phyloP scores from a whole-genome alignment of 2,113 vertebrate genomes.

The Probosciger aterrimus region DNA sequence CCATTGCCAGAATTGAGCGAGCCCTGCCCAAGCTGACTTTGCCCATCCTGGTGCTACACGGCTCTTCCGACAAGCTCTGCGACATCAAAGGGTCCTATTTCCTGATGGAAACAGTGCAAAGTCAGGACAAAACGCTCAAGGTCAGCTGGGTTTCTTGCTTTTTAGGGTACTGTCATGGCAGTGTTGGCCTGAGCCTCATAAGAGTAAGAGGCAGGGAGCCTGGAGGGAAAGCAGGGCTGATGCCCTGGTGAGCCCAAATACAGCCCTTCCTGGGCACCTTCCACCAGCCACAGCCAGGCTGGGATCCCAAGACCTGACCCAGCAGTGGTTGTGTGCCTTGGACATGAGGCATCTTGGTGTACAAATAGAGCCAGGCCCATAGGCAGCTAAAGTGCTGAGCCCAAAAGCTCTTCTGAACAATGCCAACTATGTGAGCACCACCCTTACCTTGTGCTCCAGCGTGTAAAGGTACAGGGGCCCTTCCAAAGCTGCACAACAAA shows the following conservation, averaged over 20 bases:
- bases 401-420: background rate
- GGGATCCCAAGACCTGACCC: background rate
- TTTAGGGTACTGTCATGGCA: background rate
- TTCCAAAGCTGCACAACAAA: background rate
- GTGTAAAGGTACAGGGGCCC: background rate
- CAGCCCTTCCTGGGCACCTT: background rate
- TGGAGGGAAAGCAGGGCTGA: background rate
- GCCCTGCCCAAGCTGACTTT: slow-evolving; percentile 83
- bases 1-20: slow-evolving; percentile 80
- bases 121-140: slow-evolving; percentile 91
- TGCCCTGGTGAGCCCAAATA: background rate
- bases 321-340: background rate
- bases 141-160: slow-evolving; percentile 58
- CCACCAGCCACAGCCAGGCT: background rate
- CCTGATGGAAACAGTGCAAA: slow-evolving; percentile 82
- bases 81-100: slow-evolving; percentile 88
- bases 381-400: background rate
- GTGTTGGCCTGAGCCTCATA: background rate
- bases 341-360: background rate
- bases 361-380: background rate
- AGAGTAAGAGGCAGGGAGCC: background rate
- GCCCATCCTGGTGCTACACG: slow-evolving; percentile 92
- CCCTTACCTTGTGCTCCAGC: background rate
- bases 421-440: background rate
- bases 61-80: slow-evolving; percentile 87